These are phyloP conservation scores for Bergia puertoricense DNA, from an alignment of 92 coral and sea anemone genomes.

Conservation along the genomic window DNA sequence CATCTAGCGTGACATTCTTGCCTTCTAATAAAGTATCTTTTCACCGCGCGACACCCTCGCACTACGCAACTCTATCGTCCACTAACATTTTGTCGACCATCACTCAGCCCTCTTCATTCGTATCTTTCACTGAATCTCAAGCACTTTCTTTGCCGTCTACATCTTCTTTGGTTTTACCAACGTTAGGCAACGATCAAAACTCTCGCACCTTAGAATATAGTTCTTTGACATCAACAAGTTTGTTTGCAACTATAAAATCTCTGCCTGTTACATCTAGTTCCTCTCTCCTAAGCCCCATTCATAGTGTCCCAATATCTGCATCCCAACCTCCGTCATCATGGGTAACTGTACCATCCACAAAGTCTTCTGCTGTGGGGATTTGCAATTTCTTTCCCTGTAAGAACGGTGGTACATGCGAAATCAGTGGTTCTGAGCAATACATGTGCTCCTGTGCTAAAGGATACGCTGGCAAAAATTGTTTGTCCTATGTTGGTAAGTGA, in stretches of 20 bases:
- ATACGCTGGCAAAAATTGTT: conserved; percentile 22
- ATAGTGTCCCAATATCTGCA: neutral
- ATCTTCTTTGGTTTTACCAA: neutral
- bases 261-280: neutral
- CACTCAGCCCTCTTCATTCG: neutral
- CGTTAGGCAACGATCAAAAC: neutral
- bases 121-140: neutral
- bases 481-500: conserved; percentile 34
- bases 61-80: neutral
- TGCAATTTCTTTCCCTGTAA: conserved; percentile 13
- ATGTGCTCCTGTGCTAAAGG: neutral
- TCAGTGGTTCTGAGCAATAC: neutral
- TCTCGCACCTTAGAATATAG: neutral
- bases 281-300: neutral
- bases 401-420: conserved; percentile 30
- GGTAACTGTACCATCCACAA: neutral
- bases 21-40: neutral
- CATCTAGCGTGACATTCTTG: neutral
- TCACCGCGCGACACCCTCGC: neutral
- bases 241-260: neutral
- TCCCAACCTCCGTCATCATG: neutral
- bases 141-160: neutral
- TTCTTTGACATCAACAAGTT: neutral
- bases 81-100: neutral
- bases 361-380: neutral